Conservation (phyloP, 1,140 invertebrate species). For the Elymnias hypermnestra region DNA sequence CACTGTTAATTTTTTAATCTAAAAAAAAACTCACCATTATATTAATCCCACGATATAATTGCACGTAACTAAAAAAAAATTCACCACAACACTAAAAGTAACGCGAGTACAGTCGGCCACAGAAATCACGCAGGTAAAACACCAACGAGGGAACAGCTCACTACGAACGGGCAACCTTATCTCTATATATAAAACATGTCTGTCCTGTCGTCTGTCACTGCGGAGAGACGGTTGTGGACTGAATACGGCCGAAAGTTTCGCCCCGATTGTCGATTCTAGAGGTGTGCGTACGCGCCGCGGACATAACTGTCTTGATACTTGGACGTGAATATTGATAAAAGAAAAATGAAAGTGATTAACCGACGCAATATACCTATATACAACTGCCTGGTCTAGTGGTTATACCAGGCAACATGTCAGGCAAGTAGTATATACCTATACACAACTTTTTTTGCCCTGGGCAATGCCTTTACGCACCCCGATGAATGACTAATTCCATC, state of each 20-base stretch:
- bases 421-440: too few relatives aligned
- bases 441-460: too few relatives aligned
- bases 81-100: constrained; percentile 39
- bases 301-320: constrained; percentile 66
- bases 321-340: constrained; percentile 55
- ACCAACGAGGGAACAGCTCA: constrained; percentile 28
- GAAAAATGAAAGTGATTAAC: constrained; percentile 67
- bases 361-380: too few relatives aligned
- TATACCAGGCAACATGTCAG: too few relatives aligned
- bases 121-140: constrained; percentile 27
- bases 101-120: constrained; percentile 44
- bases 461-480: too few relatives aligned
- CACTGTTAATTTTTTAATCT: too few relatives aligned
- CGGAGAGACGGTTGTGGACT: constrained; percentile 61
- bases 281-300: constrained; percentile 42
- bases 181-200: constrained; percentile 40
- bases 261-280: constrained; percentile 46
- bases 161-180: constrained; percentile 19
- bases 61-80: constrained; percentile 24
- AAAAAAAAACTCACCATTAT: constrained; percentile 48
- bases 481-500: too few relatives aligned
- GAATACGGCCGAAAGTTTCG: constrained; percentile 52
- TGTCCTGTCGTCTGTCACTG: constrained; percentile 57
- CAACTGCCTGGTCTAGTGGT: too few relatives aligned
- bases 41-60: constrained; percentile 15